Base-by-base conservation (phyloP, 2,113 vertebrate genomes). In the Buteo buteo region DNA sequence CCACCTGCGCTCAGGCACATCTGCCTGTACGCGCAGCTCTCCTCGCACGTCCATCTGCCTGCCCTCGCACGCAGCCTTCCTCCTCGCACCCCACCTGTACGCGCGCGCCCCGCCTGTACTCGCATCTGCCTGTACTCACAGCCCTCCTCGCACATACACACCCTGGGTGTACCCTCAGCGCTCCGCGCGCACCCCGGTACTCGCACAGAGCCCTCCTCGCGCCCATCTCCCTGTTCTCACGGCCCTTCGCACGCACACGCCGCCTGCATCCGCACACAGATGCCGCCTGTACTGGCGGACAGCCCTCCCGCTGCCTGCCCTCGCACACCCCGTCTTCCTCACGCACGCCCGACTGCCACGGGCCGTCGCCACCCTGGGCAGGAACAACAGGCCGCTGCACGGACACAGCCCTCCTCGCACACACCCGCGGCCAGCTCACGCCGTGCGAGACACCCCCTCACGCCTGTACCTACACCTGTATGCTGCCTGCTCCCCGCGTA, bases 401-500 rank as follows among this genome's bases (percentile, higher is more conserved):
- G 8, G 36, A 7, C 45, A 31, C 62, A 57, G n/a, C 25, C 25
- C 34, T 38, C 25, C 44, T 14, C 9, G 10, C 29, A 8, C 58
- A 64, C 72, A 52, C 36, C 7, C 19, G 2, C 18, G 31, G 40
- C 34, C 44, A 13, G 25, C 81, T 74, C 55, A 13, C 19, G 22
- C 44, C 7, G 3, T 6, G 5, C 19, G 2, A 44, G n/a, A 26
- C 10, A 6, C 12, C 25, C 32, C 26, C 7, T 26, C 67, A 4
- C 16, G 3, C 31, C 28, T 21, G 28, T 57, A 40, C 38, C 36
- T 25, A 15, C 73, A 49, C 3, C 40, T 4, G 0, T 5, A 18
- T 1, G 1, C 58, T 34, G 15, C 22, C 45, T 7, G 15, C 12
- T 58, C 32, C 54, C 28, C 3, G 0, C 1, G 19, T 17, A 32